Percentiles rank a stretch among this genome's conserved stretches.
Conservation (phyloP, 2,888 invertebrate species). For the Folsomia manolachei region DNA sequence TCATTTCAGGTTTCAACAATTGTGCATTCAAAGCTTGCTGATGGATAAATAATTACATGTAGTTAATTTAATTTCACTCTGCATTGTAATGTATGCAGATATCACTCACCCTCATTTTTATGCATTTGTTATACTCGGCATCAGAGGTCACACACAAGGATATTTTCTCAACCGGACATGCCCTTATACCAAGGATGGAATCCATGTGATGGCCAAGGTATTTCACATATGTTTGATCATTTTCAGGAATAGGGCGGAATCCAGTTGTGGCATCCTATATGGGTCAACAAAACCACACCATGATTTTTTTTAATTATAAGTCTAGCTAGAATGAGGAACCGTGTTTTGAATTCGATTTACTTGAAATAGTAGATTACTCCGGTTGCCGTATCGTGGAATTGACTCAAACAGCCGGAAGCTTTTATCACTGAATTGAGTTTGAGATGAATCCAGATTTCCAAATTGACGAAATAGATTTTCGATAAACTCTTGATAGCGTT, state of each 20-base stretch:
- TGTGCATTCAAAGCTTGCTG: conserved; percentile 84
- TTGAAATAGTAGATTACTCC: conserved; percentile 74
- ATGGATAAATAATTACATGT: conserved; percentile 40
- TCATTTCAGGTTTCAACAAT: conserved; percentile 74
- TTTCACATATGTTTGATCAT: conserved; percentile 71
- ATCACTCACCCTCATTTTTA: conserved; percentile 77
- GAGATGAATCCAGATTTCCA: conserved; percentile 19
- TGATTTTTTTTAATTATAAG: background rate
- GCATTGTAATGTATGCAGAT: background rate
- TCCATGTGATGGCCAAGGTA: conserved; percentile 69
- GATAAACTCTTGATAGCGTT: conserved; percentile 54
- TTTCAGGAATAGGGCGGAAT: conserved; percentile 66
- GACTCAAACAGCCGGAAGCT: conserved; percentile 67
- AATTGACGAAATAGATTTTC: conserved; percentile 51
- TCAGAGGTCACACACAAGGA: conserved; percentile 88
- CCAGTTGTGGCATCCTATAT: conserved; percentile 74
- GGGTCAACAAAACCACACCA: conserved; percentile 27
- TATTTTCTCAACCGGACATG: conserved; percentile 81
- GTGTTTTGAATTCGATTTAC: conserved; percentile 61
- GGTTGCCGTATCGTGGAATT: conserved; percentile 64
- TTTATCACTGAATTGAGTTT: background rate
- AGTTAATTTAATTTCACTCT: conserved; percentile 4
- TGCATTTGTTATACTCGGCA: conserved; percentile 83
- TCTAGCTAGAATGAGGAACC: no score
- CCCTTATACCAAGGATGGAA: conserved; percentile 69